phyloP scores from a whole-genome alignment of 2,888 invertebrate species.

The Psylliodes chrysocephalus region DNA sequence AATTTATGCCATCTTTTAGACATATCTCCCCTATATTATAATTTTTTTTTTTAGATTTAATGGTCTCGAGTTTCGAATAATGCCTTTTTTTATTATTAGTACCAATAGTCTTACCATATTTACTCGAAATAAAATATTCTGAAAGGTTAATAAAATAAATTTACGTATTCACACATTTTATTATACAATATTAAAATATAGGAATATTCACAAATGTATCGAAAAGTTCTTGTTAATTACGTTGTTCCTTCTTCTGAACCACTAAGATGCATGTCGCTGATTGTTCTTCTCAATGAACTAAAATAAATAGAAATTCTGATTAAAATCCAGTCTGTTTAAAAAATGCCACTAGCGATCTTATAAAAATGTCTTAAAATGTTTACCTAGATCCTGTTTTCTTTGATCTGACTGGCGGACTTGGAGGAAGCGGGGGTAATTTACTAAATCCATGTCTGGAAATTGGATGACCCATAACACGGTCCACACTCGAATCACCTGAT shows the following conservation, averaged over 20 bases:
- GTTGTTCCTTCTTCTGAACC: slow-evolving; percentile 21
- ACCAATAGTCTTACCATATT: no score
- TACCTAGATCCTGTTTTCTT: slow-evolving; percentile 32
- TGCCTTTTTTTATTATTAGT: no score
- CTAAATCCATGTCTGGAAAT: slow-evolving; percentile 58
- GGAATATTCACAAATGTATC: background rate
- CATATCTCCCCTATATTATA: no score
- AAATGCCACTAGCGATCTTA: no score
- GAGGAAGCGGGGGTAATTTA: slow-evolving; percentile 61
- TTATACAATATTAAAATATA: slow-evolving; percentile 3
- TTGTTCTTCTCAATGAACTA: slow-evolving; percentile 44
- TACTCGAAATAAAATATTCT: no score
- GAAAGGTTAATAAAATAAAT: background rate
- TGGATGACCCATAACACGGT: slow-evolving; percentile 62
- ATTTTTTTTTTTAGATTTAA: no score
- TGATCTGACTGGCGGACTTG: slow-evolving; percentile 57
- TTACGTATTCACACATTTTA: slow-evolving; percentile 1
- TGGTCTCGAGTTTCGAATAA: no score
- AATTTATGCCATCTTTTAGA: no score
- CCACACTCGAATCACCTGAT: slow-evolving; percentile 58
- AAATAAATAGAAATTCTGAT: slow-evolving; percentile 31
- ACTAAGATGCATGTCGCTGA: slow-evolving; percentile 38
- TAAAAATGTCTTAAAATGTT: background rate
- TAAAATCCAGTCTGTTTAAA: no score
- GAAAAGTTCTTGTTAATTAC: slow-evolving; percentile 1